Base-by-base conservation (phyloP, 2,113 vertebrate genomes). In the Artemisiospiza belli region DNA sequence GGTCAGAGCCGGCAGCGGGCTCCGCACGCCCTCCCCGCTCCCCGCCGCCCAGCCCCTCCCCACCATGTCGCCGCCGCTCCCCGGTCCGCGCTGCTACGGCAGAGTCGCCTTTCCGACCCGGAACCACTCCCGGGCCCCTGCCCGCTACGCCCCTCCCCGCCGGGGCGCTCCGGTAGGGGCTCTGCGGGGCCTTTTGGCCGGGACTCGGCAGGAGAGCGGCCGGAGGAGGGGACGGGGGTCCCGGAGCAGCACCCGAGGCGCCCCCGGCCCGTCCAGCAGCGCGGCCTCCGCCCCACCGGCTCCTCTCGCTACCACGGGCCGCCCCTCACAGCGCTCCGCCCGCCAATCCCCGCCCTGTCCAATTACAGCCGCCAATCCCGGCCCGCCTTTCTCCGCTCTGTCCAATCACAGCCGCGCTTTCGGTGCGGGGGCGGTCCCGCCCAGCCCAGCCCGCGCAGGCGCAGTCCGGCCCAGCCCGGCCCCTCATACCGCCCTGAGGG, bases 241-340 rank as follows among this genome's bases (percentile, higher is more conserved):
- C 6, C 30, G 10, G 3, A 63, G 8, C 17, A 8, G 51, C 3
- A 12, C 15, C 28, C 10, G 1, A 10, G 5, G 15, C 15, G 3
- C 5, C 23, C 2, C 5, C 9, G 3, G n/a, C 2, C 10, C 24
- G 23, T 4, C 2, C 2, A 2, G 4, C 51, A 6, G 2, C 6
- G 8, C 33, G 3, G 19, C 11, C 52, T 11, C 52, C 52, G 10
- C 52, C 17, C 28, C 10, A 19, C 52, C 52, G 52, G 27, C 51
- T 0, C 28, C 28, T 7, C 28, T 11, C 30, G 5, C 28, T 5
- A 19, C 20, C 31, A 33, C 20, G 8, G 31, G 12, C 28, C 31
- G 55, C 31, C 8, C 21, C 55, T 2, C 55, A 58, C 21, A 15
- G 33, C 12, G 57, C n/a, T 6, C 33, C 43, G 15, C 35, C 30